Evolutionary conservation across 2,888 invertebrate species (phyloP).

Genomic region (Sinodicranocentrus sp.): DNA sequence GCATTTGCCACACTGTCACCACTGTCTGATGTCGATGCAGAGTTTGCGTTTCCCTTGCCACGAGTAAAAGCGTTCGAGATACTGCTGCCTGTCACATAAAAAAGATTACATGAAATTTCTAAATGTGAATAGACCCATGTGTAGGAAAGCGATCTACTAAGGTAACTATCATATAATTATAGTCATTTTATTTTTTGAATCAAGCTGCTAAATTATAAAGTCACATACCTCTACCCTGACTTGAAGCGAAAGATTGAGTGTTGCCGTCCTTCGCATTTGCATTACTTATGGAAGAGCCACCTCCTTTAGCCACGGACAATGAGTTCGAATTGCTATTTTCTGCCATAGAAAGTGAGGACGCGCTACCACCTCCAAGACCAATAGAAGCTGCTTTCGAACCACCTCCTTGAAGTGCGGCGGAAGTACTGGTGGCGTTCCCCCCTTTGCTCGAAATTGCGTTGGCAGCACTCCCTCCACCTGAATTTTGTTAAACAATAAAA

Average conservation of each 20-base stretch:
- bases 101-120: too few species aligned
- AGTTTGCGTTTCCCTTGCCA: too few species aligned
- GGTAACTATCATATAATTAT: too few species aligned
- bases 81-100: too few species aligned
- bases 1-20: constrained; percentile 40
- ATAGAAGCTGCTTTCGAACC: constrained; percentile 16
- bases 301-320: constrained; percentile 13
- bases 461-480: constrained; percentile 16
- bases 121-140: too few species aligned
- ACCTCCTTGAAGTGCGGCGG: constrained; percentile 32
- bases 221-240: constrained; percentile 5
- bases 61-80: too few species aligned
- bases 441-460: neutral
- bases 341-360: constrained; percentile 6
- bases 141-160: too few species aligned
- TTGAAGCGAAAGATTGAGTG: neutral
- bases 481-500: too few species aligned
- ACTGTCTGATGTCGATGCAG: neutral
- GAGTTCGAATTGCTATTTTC: constrained; percentile 19
- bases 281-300: neutral
- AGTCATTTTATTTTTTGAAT: too few species aligned
- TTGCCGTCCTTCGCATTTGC: constrained; percentile 29
- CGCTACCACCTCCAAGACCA: neutral
- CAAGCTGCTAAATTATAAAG: too few species aligned
- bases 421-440: constrained; percentile 21